Base-by-base conservation (phyloP, 2,888 invertebrate genomes). In the Luperina testacea region DNA sequence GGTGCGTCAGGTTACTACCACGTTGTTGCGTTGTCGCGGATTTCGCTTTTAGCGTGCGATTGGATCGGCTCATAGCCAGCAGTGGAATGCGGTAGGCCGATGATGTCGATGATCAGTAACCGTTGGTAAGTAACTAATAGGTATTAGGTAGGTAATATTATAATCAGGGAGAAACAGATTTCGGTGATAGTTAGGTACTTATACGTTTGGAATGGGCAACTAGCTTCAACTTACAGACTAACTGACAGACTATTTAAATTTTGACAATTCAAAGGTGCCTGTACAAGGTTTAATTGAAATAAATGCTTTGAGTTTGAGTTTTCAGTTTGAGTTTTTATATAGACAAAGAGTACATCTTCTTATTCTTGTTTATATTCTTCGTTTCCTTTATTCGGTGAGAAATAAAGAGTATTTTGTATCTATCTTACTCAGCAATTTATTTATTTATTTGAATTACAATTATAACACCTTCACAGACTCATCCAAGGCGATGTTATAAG, bases 1-100 rank as follows among this genome's bases (percentile, higher is more conserved):
- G n/a, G 78, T 78, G 81, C 59, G 57, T 51, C 45, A 51, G 73
- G 48, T 73, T 38, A 63, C 61, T 59, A 65, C 61, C n/a, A 9
- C n/a, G 4, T 59, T n/a, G 1, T n/a, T 59, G n/a, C 57, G n/a
- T n/a, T n/a, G 51, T 42, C 61, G 51, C 20, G 9, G 38, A 68
- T 75, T 75, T 59, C 13, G 27, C 42, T 27, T 1, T 13, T 45
- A 45, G 24, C 32, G n/a, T 59, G 24, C 24, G 32, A 32, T 70
- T 53, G 15, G 8, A 48, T 24, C 4, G 27, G 13, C 27, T 9
- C 17, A 3, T 42, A 42, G 9, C 42, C 20, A 27, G 24, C 51
- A 24, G 53, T 51, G 2, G 32, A 32, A 59, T 24, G 38, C 0
- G 11, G 63, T 4, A 63, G 38, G 7, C 11, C 9, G 9, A 24